Percentiles rank a stretch among this genome's conserved stretches.
Evolutionary conservation across 2,113 vertebrate species (phyloP).

Genomic region (Deroptyus accipitrinus): DNA sequence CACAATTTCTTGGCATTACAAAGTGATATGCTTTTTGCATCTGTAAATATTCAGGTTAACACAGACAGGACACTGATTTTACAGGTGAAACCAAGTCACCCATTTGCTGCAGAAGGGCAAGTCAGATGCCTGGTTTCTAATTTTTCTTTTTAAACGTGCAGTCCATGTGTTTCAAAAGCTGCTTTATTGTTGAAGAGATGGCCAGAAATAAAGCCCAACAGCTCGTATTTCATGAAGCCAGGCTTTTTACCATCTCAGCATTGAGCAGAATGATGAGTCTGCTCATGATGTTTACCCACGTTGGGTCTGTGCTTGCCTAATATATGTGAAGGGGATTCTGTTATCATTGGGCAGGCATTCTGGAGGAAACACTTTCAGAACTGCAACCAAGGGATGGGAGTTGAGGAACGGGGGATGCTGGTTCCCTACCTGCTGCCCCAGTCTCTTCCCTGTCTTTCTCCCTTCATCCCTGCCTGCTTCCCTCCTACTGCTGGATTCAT

Average conservation of each 20-base stretch:
- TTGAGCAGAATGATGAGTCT: conserved; percentile 32
- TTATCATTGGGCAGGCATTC: conserved; percentile 57
- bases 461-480: background rate
- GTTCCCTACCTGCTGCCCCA: background rate
- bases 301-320: conserved; percentile 29
- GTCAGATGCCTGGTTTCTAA: background rate
- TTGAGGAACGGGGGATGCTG: background rate
- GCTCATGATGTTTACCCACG: conserved; percentile 57
- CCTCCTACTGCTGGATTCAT: background rate
- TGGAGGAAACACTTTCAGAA: conserved; percentile 14
- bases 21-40: background rate
- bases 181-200: conserved; percentile 13
- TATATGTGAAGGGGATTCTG: conserved; percentile 45
- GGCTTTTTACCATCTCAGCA: background rate
- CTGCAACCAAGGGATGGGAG: background rate
- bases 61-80: background rate
- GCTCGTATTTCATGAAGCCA: background rate
- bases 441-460: background rate
- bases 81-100: background rate
- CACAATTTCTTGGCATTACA: background rate
- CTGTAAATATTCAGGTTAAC: background rate
- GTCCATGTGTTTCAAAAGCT: conserved; percentile 37
- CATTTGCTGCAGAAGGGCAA: background rate
- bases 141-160: background rate
- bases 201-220: background rate